These are phyloP conservation scores for Typhlichthys eigenmanni DNA, from an alignment of 2,797 vertebrate species.

Conservation along the genomic window DNA sequence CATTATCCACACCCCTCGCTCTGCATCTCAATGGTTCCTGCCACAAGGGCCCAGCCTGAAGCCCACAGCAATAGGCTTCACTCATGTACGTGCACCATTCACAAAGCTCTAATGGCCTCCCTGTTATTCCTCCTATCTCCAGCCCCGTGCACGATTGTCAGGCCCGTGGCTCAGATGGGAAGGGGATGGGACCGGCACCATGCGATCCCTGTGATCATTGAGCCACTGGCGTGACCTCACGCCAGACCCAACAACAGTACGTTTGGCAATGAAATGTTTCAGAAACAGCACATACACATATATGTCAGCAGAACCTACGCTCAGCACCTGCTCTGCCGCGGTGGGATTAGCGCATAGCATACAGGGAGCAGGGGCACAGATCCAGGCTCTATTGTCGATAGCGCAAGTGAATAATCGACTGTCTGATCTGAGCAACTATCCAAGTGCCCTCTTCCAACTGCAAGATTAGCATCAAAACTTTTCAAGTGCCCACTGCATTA, in stretches of 20 bases:
- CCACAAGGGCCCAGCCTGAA: conserved; percentile 43
- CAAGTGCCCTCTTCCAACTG: background rate
- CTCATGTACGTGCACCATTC: conserved; percentile 41
- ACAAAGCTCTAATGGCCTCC: conserved; percentile 62
- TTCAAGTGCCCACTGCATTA: background rate
- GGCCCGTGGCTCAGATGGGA: background rate
- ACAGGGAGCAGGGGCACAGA: background rate
- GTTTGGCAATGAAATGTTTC: conserved; percentile 24
- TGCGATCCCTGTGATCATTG: conserved; percentile 37
- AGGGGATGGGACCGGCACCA: conserved; percentile 7
- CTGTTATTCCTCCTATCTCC: conserved; percentile 51
- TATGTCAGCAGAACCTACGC: background rate
- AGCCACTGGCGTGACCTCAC: conserved; percentile 22
- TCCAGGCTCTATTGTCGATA: background rate
- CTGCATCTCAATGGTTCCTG: conserved; percentile 67
- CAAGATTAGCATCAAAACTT: background rate
- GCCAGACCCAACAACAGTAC: conserved; percentile 15
- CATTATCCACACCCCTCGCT: conserved; percentile 68
- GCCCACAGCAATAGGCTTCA: conserved; percentile 48
- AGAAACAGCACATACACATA: background rate
- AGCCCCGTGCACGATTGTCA: conserved; percentile 36
- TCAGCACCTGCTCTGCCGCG: background rate
- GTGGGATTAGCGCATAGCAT: background rate
- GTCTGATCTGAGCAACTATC: too few relatives aligned
- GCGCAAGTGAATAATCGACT: background rate